Evolutionary conservation across 2,888 invertebrate species (phyloP).

Genomic region (Thyatira batis): DNA sequence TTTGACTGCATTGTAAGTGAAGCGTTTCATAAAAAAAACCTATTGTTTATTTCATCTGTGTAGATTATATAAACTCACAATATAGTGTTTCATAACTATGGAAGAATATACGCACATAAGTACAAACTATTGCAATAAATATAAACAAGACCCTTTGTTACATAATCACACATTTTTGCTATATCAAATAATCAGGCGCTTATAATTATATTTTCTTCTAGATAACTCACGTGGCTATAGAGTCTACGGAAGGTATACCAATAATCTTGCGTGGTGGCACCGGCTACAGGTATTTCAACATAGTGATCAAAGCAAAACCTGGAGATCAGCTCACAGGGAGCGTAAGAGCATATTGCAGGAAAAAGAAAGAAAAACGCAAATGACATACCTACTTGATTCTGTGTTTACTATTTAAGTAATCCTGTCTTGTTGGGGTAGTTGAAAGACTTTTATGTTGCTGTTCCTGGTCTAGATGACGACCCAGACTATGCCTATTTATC

Average conservation of each 20-base stretch:
- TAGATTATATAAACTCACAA: too few species aligned
- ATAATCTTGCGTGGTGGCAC: constrained; percentile 61
- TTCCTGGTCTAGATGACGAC: too few species aligned
- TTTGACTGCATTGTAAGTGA: constrained; percentile 55
- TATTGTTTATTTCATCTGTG: constrained; percentile 4
- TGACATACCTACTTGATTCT: neutral
- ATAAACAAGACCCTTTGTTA: too few species aligned
- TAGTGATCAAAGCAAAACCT: constrained; percentile 45
- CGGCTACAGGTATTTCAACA: constrained; percentile 53
- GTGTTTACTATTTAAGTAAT: too few species aligned
- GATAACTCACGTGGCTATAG: constrained; percentile 57
- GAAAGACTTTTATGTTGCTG: too few species aligned
- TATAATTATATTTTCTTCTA: constrained; percentile 22
- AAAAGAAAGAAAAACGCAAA: constrained; percentile 3
- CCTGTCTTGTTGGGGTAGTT: too few species aligned
- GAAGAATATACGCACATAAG: too few species aligned
- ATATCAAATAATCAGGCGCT: neutral
- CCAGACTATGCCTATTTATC: too few species aligned
- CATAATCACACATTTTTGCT: neutral
- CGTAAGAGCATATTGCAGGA: constrained; percentile 51
- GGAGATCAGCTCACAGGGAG: constrained; percentile 42
- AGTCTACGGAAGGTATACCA: constrained; percentile 53
- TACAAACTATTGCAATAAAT: neutral
- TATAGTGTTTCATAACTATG: too few species aligned
- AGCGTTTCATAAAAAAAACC: neutral